Percentiles rank a stretch among this genome's conserved stretches.
phyloP scores from a whole-genome alignment of 2,113 vertebrate species.

The Chionomys nivalis region DNA sequence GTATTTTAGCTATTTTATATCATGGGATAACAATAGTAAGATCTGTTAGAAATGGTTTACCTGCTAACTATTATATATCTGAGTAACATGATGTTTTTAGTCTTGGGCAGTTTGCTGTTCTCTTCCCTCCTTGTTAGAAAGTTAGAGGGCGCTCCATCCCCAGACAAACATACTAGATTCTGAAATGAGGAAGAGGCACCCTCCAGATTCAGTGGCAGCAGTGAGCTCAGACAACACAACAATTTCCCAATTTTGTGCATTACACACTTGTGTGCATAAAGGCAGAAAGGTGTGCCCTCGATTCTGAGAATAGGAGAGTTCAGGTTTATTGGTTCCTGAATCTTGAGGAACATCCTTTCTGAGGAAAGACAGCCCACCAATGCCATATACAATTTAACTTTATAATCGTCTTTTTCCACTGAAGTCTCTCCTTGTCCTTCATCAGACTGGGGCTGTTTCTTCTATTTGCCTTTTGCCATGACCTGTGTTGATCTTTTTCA shows the following conservation, averaged over 20 bases:
- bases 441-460: rapidly evolving
- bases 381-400: neutral
- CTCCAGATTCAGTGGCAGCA: neutral
- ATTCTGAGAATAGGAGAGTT: neutral
- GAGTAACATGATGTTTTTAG: neutral
- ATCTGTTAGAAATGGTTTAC: neutral
- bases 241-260: neutral
- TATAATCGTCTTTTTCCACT: neutral
- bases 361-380: neutral
- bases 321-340: neutral
- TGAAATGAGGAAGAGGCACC: neutral
- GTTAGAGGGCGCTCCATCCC: neutral
- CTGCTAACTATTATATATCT: neutral
- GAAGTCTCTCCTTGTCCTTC: neutral
- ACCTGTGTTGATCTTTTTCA: neutral
- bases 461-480: rapidly evolving
- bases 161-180: neutral
- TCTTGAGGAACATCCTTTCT: neutral
- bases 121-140: neutral
- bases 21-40: neutral
- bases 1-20: neutral
- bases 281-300: too few relatives aligned
- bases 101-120: neutral
- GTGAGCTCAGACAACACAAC: neutral
- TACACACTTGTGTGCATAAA: neutral